Base-by-base conservation (phyloP, 37 sponge, comb jelly and placozoan genomes). In the Ephydatia muelleri region DNA sequence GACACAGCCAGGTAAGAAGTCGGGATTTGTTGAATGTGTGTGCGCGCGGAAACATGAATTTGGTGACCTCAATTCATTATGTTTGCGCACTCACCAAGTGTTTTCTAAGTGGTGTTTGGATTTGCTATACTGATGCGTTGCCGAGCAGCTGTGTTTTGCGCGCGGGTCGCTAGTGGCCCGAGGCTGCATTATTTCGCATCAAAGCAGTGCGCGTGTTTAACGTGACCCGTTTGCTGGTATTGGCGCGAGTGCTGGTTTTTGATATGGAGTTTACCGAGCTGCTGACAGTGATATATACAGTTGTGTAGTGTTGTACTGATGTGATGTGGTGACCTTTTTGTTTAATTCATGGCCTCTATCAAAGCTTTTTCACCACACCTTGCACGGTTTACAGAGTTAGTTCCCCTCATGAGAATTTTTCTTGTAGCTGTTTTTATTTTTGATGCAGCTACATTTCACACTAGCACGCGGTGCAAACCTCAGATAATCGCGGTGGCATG, bases 41-140 rank as follows among this genome's bases (percentile, higher is more conserved):
- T 57, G 57, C 57, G 57, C 57, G 57, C 57, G 57, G 57, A 57
- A 57, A 57, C 57, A 57, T 57, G 57, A 57, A 57, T 57, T 57
- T 57, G 57, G 19, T 57, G 57, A 57, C 57, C 57, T 57, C 57
- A 57, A 57, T 57, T 57, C 57, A 57, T 57, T 57, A 57, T 57
- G 57, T 57, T 57, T 57, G 57, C 57, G 57, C 57, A 57, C 57
- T 57, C 57, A 57, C 57, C 16, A 57, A 57, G 57, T 57, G 57
- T 57, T 57, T 57, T 11, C 57, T 57, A 57, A 57, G 57, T 57
- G 57, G 57, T 57, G 57, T 57, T 57, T 57, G 57, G 57, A 21
- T 57, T 57, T 16, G 57, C 16, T 6, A 43, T 57, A 57, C 57
- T 16, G 57, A 14, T 57, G 19, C 57, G 57, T 16, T 57, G 16